Conservation (phyloP, 23 tunicate genomes). For the Corella eumyota region DNA sequence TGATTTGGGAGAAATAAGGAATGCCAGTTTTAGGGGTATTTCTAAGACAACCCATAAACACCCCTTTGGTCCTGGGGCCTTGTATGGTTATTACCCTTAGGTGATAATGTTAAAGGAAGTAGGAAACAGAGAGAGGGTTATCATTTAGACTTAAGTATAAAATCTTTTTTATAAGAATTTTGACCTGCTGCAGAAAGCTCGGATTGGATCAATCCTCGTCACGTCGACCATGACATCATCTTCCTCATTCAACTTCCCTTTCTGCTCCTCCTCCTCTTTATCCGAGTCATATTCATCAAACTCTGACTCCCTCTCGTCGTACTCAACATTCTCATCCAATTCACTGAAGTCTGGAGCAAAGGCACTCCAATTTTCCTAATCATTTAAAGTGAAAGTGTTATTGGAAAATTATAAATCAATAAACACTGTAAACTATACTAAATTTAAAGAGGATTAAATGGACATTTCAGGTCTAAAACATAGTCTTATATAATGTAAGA, state of each 20-base stretch:
- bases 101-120: no score
- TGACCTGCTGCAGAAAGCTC: constrained; percentile 77
- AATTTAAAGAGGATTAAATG: background rate
- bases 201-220: constrained; percentile 53
- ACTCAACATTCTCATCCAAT: constrained; percentile 92
- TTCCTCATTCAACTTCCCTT: constrained; percentile 23
- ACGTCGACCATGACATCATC: constrained; percentile 75
- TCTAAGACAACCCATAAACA: no score
- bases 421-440: background rate
- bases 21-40: no score
- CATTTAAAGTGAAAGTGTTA: background rate
- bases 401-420: background rate
- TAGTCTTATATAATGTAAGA: no score
- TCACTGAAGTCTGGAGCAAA: constrained; percentile 97
- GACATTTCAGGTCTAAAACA: background rate
- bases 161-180: no score
- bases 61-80: no score
- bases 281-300: constrained; percentile 98
- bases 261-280: constrained; percentile 38
- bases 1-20: no score
- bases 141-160: no score
- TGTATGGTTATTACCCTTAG: no score
- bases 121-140: no score
- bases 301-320: constrained; percentile 92
- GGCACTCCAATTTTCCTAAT: constrained; percentile 91